phyloP scores from a whole-genome alignment of 2,797 vertebrate genomes.

The Alcedo atthis region DNA sequence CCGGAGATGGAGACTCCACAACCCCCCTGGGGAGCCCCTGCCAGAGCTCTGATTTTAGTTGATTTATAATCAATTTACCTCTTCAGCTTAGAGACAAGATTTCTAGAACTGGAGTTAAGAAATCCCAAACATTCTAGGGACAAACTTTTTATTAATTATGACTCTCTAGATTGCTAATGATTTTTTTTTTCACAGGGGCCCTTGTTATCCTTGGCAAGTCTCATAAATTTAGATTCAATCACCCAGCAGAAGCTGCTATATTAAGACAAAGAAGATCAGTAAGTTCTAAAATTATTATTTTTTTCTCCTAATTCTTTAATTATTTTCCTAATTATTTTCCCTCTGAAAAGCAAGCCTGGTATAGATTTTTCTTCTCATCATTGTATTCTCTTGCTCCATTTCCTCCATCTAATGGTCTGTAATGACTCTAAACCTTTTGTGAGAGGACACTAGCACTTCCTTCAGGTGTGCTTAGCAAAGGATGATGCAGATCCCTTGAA shows the following conservation, averaged over 20 bases:
- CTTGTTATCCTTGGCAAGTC: slow-evolving; percentile 90
- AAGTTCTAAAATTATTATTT: slow-evolving; percentile 38
- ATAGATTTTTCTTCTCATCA: background rate
- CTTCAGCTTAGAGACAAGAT: background rate
- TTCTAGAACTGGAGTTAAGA: background rate
- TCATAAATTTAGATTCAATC: slow-evolving; percentile 95
- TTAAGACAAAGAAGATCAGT: slow-evolving; percentile 90
- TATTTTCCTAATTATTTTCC: background rate
- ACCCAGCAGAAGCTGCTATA: slow-evolving; percentile 93
- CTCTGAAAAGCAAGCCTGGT: background rate
- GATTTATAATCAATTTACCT: too few species aligned
- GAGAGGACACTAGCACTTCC: background rate
- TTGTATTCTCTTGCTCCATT: background rate
- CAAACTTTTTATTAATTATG: background rate
- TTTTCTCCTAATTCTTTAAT: background rate
- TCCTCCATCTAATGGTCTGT: slow-evolving; percentile 30
- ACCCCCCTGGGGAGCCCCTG: too few species aligned
- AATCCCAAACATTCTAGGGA: background rate
- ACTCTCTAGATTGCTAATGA: background rate
- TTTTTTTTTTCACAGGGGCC: slow-evolving; percentile 79
- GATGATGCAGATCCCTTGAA: slow-evolving; percentile 25
- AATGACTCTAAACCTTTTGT: background rate
- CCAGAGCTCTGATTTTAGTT: too few species aligned
- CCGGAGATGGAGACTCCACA: too few species aligned
- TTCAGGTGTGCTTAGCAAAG: slow-evolving; percentile 33